Percentiles rank a stretch among this genome's conserved stretches.
Evolutionary conservation across 2,113 vertebrate species (phyloP).

Genomic region (Pterophyllum scalare): DNA sequence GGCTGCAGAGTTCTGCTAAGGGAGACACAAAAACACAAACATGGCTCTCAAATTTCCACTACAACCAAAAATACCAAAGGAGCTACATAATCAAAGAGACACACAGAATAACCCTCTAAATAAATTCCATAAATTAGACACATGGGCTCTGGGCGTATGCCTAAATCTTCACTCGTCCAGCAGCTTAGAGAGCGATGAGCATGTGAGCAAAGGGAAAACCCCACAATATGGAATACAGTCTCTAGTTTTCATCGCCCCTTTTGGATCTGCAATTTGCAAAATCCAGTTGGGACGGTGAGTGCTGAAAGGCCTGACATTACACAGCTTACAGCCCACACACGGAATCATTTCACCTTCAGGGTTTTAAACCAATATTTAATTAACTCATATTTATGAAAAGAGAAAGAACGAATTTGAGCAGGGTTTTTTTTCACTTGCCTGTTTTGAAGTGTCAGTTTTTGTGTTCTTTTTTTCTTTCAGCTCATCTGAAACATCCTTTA

Average conservation of each 20-base stretch:
- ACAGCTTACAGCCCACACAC: neutral
- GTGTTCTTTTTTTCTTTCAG: conserved; percentile 78
- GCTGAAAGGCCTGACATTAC: neutral
- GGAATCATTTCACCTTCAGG: neutral
- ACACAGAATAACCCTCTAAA: conserved; percentile 16
- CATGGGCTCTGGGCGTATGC: conserved; percentile 27
- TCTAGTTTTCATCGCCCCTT: conserved; percentile 25
- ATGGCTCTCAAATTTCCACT: conserved; percentile 32
- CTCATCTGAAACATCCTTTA: conserved; percentile 89
- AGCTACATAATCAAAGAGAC: conserved; percentile 37
- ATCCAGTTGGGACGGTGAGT: neutral
- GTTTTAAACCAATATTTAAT: neutral
- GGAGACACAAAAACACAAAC: conserved; percentile 47
- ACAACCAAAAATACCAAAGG: neutral
- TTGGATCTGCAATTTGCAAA: neutral
- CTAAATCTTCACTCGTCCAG: conserved; percentile 13
- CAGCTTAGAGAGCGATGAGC: conserved; percentile 31
- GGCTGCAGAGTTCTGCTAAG: conserved; percentile 42
- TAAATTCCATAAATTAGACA: conserved; percentile 48
- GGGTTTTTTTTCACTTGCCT: conserved; percentile 59
- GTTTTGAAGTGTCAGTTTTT: conserved; percentile 62
- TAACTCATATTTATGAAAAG: neutral
- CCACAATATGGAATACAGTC: conserved; percentile 27
- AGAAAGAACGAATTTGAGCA: neutral
- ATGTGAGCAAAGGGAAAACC: conserved; percentile 49